Conservation (phyloP, 2,113 vertebrate genomes). For the Phyllostomus hastatus region DNA sequence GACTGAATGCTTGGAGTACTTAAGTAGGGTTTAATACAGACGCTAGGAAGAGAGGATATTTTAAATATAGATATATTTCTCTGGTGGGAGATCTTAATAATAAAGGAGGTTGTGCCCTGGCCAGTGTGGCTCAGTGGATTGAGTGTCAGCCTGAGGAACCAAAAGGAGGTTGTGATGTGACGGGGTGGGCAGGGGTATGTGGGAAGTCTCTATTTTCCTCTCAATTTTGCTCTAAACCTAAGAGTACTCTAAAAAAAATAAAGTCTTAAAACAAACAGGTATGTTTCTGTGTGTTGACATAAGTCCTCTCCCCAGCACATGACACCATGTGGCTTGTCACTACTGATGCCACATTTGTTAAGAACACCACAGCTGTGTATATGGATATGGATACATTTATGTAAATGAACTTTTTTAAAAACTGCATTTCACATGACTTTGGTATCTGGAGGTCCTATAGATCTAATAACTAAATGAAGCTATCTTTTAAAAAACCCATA, state of each 20-base stretch:
- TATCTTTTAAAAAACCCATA: conserved; percentile 5
- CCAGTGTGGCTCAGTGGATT: too few relatives aligned
- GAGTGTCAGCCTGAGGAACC: too few relatives aligned
- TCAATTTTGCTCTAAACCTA: background rate
- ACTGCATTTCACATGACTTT: background rate
- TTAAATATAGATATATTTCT: conserved; percentile 19
- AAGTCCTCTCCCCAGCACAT: background rate
- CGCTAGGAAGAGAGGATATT: background rate
- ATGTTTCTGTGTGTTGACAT: background rate
- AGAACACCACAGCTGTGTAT: background rate
- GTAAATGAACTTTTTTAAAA: conserved; percentile 20
- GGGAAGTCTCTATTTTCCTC: background rate
- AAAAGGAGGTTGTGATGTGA: background rate
- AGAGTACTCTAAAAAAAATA: background rate
- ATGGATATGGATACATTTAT: background rate
- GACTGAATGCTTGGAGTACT: background rate
- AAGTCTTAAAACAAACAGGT: background rate
- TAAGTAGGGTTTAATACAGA: background rate
- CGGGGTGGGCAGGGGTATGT: too few relatives aligned
- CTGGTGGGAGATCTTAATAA: background rate
- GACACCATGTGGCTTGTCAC: background rate
- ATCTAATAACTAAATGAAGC: background rate
- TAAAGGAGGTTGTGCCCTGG: background rate
- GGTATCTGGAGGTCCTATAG: background rate
- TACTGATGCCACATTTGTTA: background rate